Evolutionary conservation across 1,140 invertebrate species (phyloP), one percentile per base, ranked within the genome.

Genomic region (Cydia amplana): DNA sequence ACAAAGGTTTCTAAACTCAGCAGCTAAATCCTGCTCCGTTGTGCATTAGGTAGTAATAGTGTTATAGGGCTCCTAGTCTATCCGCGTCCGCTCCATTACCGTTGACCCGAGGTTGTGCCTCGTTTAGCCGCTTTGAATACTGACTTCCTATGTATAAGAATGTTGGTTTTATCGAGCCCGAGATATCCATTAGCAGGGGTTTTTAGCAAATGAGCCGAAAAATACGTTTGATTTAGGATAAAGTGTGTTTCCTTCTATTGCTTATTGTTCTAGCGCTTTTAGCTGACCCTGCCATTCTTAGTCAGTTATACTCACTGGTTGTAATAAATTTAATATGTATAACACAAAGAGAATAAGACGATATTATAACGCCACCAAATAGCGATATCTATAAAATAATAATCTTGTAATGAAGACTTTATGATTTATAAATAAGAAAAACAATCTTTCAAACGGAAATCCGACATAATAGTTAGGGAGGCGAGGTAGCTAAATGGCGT

Each of bases 1-100:
- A 43, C 40, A 43, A 43, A 43, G 40, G 9, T 14, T 43, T 46
- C 14, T 46, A 46, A 46, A 46, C 14, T 46, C 12, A 4, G 2
- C 43, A 10, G 43, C 43, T 14, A 16, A 46, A 14, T 16, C 43
- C 12, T 46, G 12, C 2, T 46, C 43, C 43, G 4, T 46, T 12
- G 43, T 14, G n/a, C 6, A 60, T 18, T 10, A 23, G 55, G n/a
- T 60, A 55, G 16, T 16, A 55, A 55, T 51, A 18, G 16, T 49
- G 46, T 18, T 55, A n/a, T 51, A 60, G 55, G 20, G 10, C 55
- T 60, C 55, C 55, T 60, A 60, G 55, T 60, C 55, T 60, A 60
- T 60, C n/a, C 55, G 20, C 55, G 55, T 60, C 55, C 55, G 55
- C 55, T 23, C 55, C 55, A 60, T 60, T 60, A 60, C 18, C 55